Conservation (phyloP, 2,113 vertebrate species). For the Gallinago paraguaiae region DNA sequence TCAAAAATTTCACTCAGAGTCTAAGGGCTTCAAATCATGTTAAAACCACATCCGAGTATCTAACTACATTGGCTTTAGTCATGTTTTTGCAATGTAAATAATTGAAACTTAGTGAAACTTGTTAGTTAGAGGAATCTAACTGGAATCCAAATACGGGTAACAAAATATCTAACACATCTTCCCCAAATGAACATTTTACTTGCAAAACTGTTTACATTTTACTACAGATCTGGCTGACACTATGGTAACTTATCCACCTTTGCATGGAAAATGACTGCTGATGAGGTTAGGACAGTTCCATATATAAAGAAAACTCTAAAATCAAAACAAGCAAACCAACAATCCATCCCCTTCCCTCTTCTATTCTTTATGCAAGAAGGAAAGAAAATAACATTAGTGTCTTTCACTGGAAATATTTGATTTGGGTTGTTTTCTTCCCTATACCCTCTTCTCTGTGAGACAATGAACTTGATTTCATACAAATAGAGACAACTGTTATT, state of each 20-base stretch:
- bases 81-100: background rate
- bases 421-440: background rate
- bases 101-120: background rate
- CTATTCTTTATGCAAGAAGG: background rate
- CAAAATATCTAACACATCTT: background rate
- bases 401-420: background rate
- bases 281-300: background rate
- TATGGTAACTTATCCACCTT: background rate
- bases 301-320: background rate
- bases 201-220: background rate
- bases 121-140: background rate
- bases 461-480: background rate
- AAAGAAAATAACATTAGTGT: constrained; percentile 32
- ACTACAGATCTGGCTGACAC: background rate
- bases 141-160: background rate
- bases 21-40: background rate
- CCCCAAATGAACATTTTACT: background rate
- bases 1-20: background rate
- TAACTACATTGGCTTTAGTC: background rate
- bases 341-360: background rate
- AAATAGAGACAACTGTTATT: background rate
- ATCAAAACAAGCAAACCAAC: background rate
- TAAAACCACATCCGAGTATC: background rate
- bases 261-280: background rate
- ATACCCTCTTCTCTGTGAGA: background rate